Percentiles rank a stretch among this genome's conserved stretches.
Conservation (phyloP, 2,113 vertebrate species). For the Merops nubicus region DNA sequence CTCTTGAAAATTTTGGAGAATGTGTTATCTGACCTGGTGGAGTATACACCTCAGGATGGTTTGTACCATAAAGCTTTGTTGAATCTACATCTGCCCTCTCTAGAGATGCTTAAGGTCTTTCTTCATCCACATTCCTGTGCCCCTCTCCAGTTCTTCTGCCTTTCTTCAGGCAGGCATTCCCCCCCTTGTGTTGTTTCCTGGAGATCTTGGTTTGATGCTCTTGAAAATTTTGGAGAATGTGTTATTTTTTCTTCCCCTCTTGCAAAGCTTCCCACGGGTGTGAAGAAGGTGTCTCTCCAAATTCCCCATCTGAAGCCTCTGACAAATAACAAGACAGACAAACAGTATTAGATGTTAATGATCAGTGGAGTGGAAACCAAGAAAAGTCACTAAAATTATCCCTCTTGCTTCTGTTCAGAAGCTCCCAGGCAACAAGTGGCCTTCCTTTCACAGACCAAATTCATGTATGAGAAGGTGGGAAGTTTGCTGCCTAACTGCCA, state of each 20-base stretch:
- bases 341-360: conserved; percentile 11
- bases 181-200: fast-evolving
- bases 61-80: background rate
- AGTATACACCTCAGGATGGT: background rate
- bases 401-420: background rate
- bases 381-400: background rate
- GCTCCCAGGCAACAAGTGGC: background rate
- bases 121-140: background rate
- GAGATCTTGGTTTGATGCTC: background rate
- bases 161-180: background rate
- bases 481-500: background rate
- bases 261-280: background rate
- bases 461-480: background rate
- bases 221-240: background rate
- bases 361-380: background rate
- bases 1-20: background rate
- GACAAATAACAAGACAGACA: conserved; percentile 27
- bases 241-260: background rate
- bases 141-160: background rate
- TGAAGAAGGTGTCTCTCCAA: background rate
- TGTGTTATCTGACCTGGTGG: background rate
- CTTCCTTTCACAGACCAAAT: background rate
- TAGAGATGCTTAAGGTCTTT: background rate
- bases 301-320: background rate
- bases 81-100: background rate